Evolutionary conservation across 2,113 vertebrate genomes (phyloP).

Genomic region (Gymnocephalus cernua): DNA sequence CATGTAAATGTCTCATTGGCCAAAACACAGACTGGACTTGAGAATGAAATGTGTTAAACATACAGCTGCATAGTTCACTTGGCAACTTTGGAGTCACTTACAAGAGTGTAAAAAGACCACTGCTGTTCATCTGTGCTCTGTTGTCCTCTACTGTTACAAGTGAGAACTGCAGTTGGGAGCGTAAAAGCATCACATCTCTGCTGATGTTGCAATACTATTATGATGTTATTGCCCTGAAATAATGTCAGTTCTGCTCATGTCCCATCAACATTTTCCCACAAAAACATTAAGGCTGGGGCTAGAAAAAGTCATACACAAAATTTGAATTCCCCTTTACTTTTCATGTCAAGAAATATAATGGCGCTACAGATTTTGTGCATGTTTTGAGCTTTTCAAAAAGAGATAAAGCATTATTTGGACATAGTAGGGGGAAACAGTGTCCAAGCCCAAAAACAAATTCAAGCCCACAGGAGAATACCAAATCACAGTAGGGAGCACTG

Average conservation of each 20-base stretch:
- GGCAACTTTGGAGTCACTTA: not conserved
- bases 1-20: too few relatives aligned
- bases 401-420: too few relatives aligned
- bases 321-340: too few relatives aligned
- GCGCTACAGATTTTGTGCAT: too few relatives aligned
- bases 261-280: not conserved
- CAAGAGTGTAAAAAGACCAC: not conserved
- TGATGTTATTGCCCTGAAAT: not conserved
- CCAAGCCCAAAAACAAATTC: too few relatives aligned
- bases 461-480: too few relatives aligned
- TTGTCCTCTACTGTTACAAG: slow-evolving; percentile 5
- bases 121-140: not conserved
- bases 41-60: not conserved
- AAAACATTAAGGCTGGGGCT: too few relatives aligned
- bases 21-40: not conserved
- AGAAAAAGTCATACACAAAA: too few relatives aligned
- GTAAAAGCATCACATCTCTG: not conserved
- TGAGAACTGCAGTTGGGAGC: not conserved
- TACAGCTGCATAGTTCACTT: not conserved
- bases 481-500: too few relatives aligned
- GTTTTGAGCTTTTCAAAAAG: too few relatives aligned
- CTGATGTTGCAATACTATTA: not conserved
- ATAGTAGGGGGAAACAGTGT: too few relatives aligned
- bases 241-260: not conserved
- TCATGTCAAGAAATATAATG: too few relatives aligned